phyloP scores from a whole-genome alignment of 2,888 invertebrate genomes.

The Agrotis ipsilon region DNA sequence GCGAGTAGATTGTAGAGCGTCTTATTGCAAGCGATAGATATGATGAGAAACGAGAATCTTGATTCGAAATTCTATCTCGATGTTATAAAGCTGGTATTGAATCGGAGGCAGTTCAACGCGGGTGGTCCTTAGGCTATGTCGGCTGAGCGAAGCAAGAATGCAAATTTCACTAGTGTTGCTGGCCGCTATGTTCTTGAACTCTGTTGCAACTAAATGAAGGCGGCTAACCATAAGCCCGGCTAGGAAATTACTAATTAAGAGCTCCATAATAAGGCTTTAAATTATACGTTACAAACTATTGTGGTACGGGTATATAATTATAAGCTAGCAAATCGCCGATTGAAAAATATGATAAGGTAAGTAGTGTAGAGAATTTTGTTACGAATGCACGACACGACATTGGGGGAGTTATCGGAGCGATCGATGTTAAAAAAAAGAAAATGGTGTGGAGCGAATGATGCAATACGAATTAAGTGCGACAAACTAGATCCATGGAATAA shows the following conservation, averaged over 20 bases:
- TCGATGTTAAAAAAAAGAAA: slow-evolving; percentile 78
- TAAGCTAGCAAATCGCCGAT: slow-evolving; percentile 64
- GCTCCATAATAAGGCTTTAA: slow-evolving; percentile 58
- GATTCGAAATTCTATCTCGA: slow-evolving; percentile 80
- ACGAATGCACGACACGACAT: slow-evolving; percentile 70
- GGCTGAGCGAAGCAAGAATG: slow-evolving; percentile 87
- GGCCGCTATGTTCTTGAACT: slow-evolving; percentile 80
- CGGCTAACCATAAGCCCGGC: slow-evolving; percentile 73
- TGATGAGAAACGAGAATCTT: slow-evolving; percentile 70
- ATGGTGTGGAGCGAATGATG: slow-evolving; percentile 84
- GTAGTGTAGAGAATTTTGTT: slow-evolving; percentile 67
- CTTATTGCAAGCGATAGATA: slow-evolving; percentile 82
- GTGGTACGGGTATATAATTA: slow-evolving; percentile 63
- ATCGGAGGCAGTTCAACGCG: slow-evolving; percentile 82
- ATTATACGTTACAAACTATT: slow-evolving; percentile 59
- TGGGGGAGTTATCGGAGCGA: slow-evolving; percentile 74
- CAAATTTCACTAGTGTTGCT: slow-evolving; percentile 87
- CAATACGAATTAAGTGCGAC: slow-evolving; percentile 85
- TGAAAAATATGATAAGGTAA: slow-evolving; percentile 67
- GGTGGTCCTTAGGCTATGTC: slow-evolving; percentile 88
- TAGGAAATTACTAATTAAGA: slow-evolving; percentile 73
- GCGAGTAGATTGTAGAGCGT: slow-evolving; percentile 82
- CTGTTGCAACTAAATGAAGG: slow-evolving; percentile 75
- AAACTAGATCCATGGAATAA: slow-evolving; percentile 85
- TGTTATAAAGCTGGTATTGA: slow-evolving; percentile 87